Conservation (phyloP, 2,888 invertebrate species). For the Drosophila subsilvestris region DNA sequence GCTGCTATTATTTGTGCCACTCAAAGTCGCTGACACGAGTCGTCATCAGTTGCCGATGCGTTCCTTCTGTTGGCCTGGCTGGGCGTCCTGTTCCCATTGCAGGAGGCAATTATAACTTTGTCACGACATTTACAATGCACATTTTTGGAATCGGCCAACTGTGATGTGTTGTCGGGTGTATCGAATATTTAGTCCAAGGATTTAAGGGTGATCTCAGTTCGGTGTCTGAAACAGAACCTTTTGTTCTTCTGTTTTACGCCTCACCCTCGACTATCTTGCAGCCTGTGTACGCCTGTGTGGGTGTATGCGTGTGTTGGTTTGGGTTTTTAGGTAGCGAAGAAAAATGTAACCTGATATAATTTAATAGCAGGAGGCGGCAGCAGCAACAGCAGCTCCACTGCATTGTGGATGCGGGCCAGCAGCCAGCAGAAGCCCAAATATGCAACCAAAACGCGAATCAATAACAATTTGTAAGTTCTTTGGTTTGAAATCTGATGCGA, state of each 20-base stretch:
- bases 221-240: not conserved
- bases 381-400: slow-evolving; percentile 19
- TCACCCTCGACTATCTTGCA: slow-evolving; percentile 25
- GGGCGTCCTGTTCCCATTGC: slow-evolving; percentile 12
- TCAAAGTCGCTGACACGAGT: slow-evolving; percentile 50
- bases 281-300: slow-evolving; percentile 20
- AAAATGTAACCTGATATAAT: slow-evolving; percentile 70
- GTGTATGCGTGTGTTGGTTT: slow-evolving; percentile 13
- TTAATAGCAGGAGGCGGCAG: slow-evolving; percentile 36
- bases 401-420: slow-evolving; percentile 40
- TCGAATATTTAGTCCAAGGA: not conserved
- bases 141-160: not conserved
- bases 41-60: slow-evolving; percentile 30
- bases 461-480: slow-evolving; percentile 8
- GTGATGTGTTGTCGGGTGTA: too few species aligned
- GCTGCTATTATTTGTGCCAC: slow-evolving; percentile 58
- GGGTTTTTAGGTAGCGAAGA: slow-evolving; percentile 60
- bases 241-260: slow-evolving; percentile 28
- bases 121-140: slow-evolving; percentile 27
- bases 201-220: slow-evolving; percentile 21
- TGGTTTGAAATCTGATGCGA: slow-evolving; percentile 4
- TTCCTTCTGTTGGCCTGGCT: slow-evolving; percentile 14
- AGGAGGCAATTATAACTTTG: slow-evolving; percentile 54
- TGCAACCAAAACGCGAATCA: slow-evolving; percentile 10
- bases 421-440: slow-evolving; percentile 14